Base-by-base conservation (phyloP, 2,888 invertebrate genomes). In the Osmoderma eremita region DNA sequence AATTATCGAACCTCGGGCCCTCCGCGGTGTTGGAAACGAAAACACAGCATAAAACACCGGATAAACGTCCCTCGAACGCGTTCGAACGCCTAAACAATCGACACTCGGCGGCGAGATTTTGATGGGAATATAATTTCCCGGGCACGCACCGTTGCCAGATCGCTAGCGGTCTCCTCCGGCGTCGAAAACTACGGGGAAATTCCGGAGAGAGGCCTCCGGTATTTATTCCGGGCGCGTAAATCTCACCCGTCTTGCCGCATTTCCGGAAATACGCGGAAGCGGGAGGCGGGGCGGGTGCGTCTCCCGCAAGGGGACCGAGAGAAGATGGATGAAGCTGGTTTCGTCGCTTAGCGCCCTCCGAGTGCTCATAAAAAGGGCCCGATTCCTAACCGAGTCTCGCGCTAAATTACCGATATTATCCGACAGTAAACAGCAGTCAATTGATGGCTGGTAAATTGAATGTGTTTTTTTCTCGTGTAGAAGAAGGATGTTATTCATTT, bases 341-440 rank as follows among this genome's bases (percentile, higher is more conserved):
- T 75, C 72, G 72, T 70, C 76, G 75, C 62, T 67, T 67, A 67
- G 62, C 67, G 74, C 74, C 72, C 70, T 73, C 72, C 72, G 73
- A 75, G 74, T 73, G 75, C 70, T 75, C 72, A 75, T 76, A 77
- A 76, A 76, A 75, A 30, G 71, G 70, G 71, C 75, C 75, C 76
- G 30, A 75, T 75, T 76, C 74, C 76, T 73, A 75, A 76, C 77
- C 76, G 71, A 75, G 72, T 72, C 74, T 73, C 75, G 71, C 30
- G 10, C 72, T 76, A 76, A 77, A 77, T 77, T 76, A 77, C 76
- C 71, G 73, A 71, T 73, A 76, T 77, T 77, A 77, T 77, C 75
- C 75, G 74, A 77, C 77, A 79, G 80, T 80, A 80, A 81, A 80
- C 80, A 80, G 75, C 77, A 77, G 78, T 78, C 81, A 78, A 81